These are phyloP conservation scores for Muntiacus reevesi DNA, from an alignment of 2,113 vertebrate species.

Conservation along the genomic window DNA sequence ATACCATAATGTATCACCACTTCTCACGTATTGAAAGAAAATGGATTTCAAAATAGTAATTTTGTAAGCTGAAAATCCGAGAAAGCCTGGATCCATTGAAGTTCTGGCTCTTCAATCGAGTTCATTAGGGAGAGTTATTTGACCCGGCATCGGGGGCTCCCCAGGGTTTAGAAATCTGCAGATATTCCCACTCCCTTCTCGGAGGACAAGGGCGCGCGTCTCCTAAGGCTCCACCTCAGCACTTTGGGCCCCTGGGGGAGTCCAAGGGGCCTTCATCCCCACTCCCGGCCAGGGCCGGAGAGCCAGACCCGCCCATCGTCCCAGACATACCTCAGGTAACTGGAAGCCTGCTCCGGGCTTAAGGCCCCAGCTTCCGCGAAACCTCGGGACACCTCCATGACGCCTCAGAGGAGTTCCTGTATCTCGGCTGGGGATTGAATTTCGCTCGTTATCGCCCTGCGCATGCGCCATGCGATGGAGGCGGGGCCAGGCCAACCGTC, in stretches of 20 bases:
- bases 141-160: not conserved
- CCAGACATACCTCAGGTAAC: constrained; percentile 57
- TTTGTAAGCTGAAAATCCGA: not conserved
- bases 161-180: not conserved
- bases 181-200: not conserved
- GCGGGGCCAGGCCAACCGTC: not conserved
- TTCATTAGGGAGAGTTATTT: not conserved
- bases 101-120: not conserved
- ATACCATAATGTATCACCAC: not conserved
- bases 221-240: not conserved
- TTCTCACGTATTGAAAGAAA: not conserved
- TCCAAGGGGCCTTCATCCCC: not conserved
- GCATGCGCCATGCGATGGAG: not conserved
- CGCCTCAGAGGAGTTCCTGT: rapidly evolving
- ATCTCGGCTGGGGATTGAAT: not conserved
- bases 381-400: constrained; percentile 38
- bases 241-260: not conserved
- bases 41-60: not conserved
- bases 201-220: not conserved
- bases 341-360: constrained; percentile 32
- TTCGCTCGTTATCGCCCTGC: constrained; percentile 16
- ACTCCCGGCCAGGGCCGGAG: not conserved
- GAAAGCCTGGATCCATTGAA: not conserved
- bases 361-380: constrained; percentile 1
- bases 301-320: not conserved